These are phyloP conservation scores for Busseola fusca DNA, from an alignment of 2,888 invertebrate species.

Conservation along the genomic window DNA sequence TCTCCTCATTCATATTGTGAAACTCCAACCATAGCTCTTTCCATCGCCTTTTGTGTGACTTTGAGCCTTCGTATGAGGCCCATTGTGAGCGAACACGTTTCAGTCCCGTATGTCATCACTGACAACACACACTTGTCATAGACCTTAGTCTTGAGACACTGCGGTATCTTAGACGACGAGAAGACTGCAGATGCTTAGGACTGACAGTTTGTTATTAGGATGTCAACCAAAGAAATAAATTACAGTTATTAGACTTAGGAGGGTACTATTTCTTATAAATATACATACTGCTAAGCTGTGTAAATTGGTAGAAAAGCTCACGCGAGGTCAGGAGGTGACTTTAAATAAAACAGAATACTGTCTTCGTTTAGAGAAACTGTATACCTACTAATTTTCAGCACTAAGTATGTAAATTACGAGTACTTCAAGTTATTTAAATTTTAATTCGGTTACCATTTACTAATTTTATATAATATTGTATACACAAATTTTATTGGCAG, in stretches of 20 bases:
- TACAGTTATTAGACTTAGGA: conserved; percentile 27
- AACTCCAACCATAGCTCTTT: no score
- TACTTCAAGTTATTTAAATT: not conserved
- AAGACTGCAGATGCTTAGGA: conserved; percentile 13
- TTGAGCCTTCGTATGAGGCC: no score
- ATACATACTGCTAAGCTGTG: not conserved
- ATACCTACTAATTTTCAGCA: not conserved
- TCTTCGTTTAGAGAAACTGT: not conserved
- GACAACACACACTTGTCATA: no score
- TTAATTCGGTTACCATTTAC: not conserved
- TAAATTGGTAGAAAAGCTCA: not conserved
- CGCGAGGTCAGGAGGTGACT: no score
- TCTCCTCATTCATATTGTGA: no score
- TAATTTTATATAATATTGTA: not conserved
- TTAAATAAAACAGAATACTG: no score
- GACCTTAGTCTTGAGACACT: no score
- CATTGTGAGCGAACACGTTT: no score
- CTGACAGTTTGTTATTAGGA: conserved; percentile 35
- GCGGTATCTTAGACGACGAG: no score
- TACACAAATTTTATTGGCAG: not conserved
- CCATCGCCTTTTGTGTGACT: no score
- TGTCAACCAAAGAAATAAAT: conserved; percentile 47
- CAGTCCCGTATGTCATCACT: no score
- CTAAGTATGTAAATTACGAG: not conserved
- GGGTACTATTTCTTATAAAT: conserved; percentile 8